Base-by-base conservation (phyloP, 64 coral and sea anemone genomes). In the Exaiptasia diaphana region DNA sequence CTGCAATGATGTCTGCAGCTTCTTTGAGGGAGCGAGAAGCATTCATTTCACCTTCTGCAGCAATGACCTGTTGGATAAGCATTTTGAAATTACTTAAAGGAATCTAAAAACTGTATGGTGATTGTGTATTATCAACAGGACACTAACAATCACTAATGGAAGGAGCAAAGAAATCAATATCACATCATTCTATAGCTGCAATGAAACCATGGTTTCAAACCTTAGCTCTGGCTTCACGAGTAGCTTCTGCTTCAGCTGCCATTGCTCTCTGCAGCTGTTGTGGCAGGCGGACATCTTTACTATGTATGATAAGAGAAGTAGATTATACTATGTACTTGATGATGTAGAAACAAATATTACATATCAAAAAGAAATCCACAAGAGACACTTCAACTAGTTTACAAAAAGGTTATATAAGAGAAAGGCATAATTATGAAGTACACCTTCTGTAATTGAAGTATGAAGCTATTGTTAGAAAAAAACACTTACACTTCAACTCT, bases 401-500 rank as follows among this genome's bases (percentile, higher is more conserved):
- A n/a, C n/a, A n/a, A n/a, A n/a, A n/a, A n/a, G n/a, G n/a, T n/a
- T n/a, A n/a, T n/a, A n/a, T n/a, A n/a, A n/a, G n/a, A n/a, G n/a
- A n/a, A n/a, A n/a, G n/a, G n/a, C n/a, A n/a, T n/a, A n/a, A n/a
- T n/a, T n/a, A n/a, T n/a, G n/a, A n/a, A n/a, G n/a, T n/a, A n/a
- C n/a, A n/a, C n/a, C n/a, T n/a, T n/a, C n/a, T n/a, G n/a, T n/a
- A n/a, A n/a, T n/a, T n/a, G n/a, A n/a, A n/a, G n/a, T n/a, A n/a
- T n/a, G n/a, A n/a, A n/a, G n/a, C n/a, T n/a, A n/a, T n/a, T n/a
- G n/a, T n/a, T n/a, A n/a, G n/a, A n/a, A n/a, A n/a, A n/a, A n/a
- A n/a, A n/a, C n/a, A 85, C 91, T 94, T 78, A 94, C 91, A 94
- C 91, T 94, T 94, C 91, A 53, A 94, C 86, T 50, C 91, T 77